Percentiles rank a stretch among this genome's conserved stretches.
Evolutionary conservation across 2,888 invertebrate genomes (phyloP).

Genomic region (Cordilura impudica): DNA sequence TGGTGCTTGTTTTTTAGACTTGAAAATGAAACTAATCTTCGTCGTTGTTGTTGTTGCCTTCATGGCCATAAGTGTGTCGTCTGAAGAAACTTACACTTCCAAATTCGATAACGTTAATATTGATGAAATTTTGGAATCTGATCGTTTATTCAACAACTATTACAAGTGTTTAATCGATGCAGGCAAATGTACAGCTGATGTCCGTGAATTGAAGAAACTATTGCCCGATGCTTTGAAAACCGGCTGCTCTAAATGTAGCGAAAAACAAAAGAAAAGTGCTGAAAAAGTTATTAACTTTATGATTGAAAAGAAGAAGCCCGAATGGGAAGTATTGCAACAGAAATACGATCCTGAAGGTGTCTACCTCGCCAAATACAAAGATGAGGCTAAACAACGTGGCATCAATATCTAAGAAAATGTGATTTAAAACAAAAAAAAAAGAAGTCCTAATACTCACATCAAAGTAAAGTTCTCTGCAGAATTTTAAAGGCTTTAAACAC

Average conservation of each 20-base stretch:
- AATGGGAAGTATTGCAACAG: slow-evolving; percentile 82
- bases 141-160: slow-evolving; percentile 80
- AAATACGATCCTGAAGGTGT: slow-evolving; percentile 85
- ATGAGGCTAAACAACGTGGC: slow-evolving; percentile 80
- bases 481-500: slow-evolving; percentile 46
- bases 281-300: slow-evolving; percentile 83
- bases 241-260: slow-evolving; percentile 82
- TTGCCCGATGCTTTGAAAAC: slow-evolving; percentile 82
- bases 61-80: slow-evolving; percentile 69
- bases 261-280: slow-evolving; percentile 80
- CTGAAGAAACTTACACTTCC: slow-evolving; percentile 71
- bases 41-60: slow-evolving; percentile 50
- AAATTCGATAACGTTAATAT: slow-evolving; percentile 81
- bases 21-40: slow-evolving; percentile 49
- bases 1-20: not conserved
- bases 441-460: slow-evolving; percentile 43
- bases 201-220: slow-evolving; percentile 80
- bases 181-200: slow-evolving; percentile 80
- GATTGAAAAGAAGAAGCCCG: slow-evolving; percentile 82
- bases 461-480: too few species aligned
- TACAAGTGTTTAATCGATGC: slow-evolving; percentile 81
- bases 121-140: slow-evolving; percentile 80
- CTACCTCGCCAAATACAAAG: slow-evolving; percentile 83
- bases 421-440: slow-evolving; percentile 13
- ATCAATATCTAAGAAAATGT: slow-evolving; percentile 67